A percentile compares a stretch with the other conserved stretches of the same genome.
These are phyloP conservation scores for Mesorhabditis spiculigera DNA, from an alignment of 2,888 invertebrate species.

Conservation along the genomic window DNA sequence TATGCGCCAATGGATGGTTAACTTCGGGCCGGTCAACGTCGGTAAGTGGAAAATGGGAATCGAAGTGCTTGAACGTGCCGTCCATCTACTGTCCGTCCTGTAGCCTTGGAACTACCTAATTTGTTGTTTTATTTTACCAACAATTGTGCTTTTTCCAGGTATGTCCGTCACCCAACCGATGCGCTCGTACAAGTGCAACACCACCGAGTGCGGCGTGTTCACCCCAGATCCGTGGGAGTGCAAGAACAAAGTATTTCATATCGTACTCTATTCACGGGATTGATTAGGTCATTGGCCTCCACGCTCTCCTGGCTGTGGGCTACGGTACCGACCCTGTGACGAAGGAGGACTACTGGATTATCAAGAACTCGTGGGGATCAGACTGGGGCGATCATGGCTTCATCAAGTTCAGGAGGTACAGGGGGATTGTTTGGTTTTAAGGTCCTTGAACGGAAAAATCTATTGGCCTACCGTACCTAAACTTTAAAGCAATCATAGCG, in stretches of 20 bases:
- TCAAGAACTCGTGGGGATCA: slow-evolving; percentile 71
- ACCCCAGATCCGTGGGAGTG: slow-evolving; percentile 50
- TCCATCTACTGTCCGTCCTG: background rate
- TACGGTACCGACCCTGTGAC: slow-evolving; percentile 69
- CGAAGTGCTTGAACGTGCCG: too few relatives aligned
- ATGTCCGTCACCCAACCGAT: slow-evolving; percentile 52
- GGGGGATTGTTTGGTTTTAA: too few relatives aligned
- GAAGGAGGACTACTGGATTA: slow-evolving; percentile 74
- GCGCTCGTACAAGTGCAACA: slow-evolving; percentile 47
- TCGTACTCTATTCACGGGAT: background rate
- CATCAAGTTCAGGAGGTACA: slow-evolving; percentile 38
- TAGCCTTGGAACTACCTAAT: too few relatives aligned
- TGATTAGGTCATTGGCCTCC: slow-evolving; percentile 61
- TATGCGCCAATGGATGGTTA: slow-evolving; percentile 56
- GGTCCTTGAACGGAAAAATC: too few relatives aligned
- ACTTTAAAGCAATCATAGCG: too few relatives aligned
- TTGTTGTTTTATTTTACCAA: background rate
- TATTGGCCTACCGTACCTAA: too few relatives aligned
- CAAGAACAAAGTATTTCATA: slow-evolving; percentile 59
- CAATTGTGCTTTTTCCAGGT: slow-evolving; percentile 16
- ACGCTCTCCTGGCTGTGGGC: slow-evolving; percentile 83
- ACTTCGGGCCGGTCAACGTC: slow-evolving; percentile 57
- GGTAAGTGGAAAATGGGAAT: slow-evolving; percentile 20
- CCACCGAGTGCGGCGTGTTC: slow-evolving; percentile 41
- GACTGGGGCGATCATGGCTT: slow-evolving; percentile 46